A percentile compares a stretch with the other conserved stretches of the same genome.
Conservation (phyloP, 2,797 vertebrate genomes). For the Malurus leucopterus region DNA sequence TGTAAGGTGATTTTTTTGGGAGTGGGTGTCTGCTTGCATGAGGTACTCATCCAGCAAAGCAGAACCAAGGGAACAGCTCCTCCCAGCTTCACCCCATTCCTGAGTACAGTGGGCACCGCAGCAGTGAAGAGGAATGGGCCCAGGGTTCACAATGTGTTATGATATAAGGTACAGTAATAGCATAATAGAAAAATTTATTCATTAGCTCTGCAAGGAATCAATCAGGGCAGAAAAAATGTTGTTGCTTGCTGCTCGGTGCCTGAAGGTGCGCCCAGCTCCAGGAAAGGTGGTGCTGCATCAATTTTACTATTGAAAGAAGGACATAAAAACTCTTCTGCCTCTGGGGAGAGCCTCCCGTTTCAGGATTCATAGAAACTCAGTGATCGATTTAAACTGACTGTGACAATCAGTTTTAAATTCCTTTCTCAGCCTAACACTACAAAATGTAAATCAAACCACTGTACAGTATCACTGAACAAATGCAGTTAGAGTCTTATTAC, state of each 20-base stretch:
- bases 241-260: neutral
- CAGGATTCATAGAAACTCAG: neutral
- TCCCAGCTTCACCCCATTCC: neutral
- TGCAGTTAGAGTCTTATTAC: neutral
- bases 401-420: neutral
- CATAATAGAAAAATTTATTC: neutral
- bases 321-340: neutral
- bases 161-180: neutral
- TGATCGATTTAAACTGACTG: neutral
- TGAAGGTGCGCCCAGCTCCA: neutral
- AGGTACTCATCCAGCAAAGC: neutral
- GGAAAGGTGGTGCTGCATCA: neutral
- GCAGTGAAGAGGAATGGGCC: neutral
- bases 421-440: neutral
- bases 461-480: neutral
- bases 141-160: fast-evolving
- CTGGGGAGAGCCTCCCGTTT: neutral
- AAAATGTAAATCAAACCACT: conserved; percentile 11
- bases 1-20: too few relatives aligned
- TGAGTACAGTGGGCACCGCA: neutral
- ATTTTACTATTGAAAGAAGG: neutral
- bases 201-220: neutral
- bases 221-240: neutral
- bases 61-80: neutral
- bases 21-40: neutral